These are phyloP conservation scores for Hippoglossus stenolepis DNA, from an alignment of 2,113 vertebrate species.

Conservation along the genomic window DNA sequence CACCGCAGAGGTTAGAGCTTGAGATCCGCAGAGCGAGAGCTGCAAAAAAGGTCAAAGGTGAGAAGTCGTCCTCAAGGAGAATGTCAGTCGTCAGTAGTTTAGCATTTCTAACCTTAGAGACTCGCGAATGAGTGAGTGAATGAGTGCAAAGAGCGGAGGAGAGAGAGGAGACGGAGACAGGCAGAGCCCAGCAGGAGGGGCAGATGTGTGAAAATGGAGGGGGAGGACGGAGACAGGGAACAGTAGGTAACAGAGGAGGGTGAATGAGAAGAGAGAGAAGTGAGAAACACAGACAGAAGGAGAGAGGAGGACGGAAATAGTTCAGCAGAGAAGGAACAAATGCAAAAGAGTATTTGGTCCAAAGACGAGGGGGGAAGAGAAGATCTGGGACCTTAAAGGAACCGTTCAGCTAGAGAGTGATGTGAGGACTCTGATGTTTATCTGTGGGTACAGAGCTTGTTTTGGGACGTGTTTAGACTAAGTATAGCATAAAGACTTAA, in stretches of 20 bases:
- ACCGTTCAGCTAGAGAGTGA: not conserved
- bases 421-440: not conserved
- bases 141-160: constrained; percentile 9
- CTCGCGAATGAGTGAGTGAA: not conserved
- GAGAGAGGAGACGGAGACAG: constrained; percentile 9
- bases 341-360: constrained; percentile 3
- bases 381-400: constrained; percentile 15
- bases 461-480: no score
- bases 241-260: constrained; percentile 29
- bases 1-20: constrained; percentile 4
- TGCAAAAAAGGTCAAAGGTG: constrained; percentile 25
- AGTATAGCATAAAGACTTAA: no score
- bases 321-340: constrained; percentile 26
- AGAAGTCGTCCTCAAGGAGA: constrained; percentile 42
- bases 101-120: constrained; percentile 34
- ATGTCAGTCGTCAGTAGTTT: constrained; percentile 22
- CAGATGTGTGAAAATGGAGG: constrained; percentile 54
- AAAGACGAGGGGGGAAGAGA: not conserved
- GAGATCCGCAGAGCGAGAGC: constrained; percentile 7
- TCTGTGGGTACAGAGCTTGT: no score
- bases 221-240: constrained; percentile 12
- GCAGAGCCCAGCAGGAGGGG: constrained; percentile 31
- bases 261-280: constrained; percentile 27
- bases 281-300: constrained; percentile 46
- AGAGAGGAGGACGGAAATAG: constrained; percentile 49